Evolutionary conservation across 2,888 invertebrate genomes (phyloP).

Genomic region (Drosophila peninsularis): DNA sequence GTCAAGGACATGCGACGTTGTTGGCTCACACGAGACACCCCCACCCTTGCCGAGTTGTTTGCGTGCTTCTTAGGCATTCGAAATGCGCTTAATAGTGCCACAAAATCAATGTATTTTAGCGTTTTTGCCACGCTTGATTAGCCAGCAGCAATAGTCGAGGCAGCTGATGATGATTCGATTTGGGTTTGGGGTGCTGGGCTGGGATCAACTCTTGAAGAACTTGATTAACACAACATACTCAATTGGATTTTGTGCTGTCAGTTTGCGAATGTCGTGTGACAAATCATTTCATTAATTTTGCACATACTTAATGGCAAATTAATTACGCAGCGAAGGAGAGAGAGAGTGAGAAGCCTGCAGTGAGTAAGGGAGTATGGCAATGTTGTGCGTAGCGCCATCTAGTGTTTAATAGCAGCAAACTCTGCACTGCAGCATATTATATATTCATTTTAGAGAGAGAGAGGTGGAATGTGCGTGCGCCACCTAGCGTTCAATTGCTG

Average conservation of each 20-base stretch:
- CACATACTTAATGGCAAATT: constrained; percentile 74
- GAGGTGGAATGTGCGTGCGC: constrained; percentile 24
- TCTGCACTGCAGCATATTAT: constrained; percentile 62
- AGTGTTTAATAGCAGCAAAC: constrained; percentile 17
- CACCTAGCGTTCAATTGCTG: constrained; percentile 37
- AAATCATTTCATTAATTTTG: constrained; percentile 79
- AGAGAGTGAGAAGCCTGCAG: not conserved
- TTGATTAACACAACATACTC: constrained; percentile 66
- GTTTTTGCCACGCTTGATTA: constrained; percentile 67
- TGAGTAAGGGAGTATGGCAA: not conserved
- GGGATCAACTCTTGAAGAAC: constrained; percentile 34
- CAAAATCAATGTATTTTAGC: constrained; percentile 79
- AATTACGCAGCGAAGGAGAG: constrained; percentile 52
- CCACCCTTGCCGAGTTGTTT: constrained; percentile 29
- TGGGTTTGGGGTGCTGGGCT: not conserved
- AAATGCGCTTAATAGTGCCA: constrained; percentile 73
- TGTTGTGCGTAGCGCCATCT: constrained; percentile 40
- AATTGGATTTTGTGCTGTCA: constrained; percentile 43
- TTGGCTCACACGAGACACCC: not conserved
- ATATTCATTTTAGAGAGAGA: constrained; percentile 56
- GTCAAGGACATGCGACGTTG: constrained; percentile 57
- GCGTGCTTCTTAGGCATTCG: constrained; percentile 69
- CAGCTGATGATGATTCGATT: not conserved
- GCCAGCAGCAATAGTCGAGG: constrained; percentile 7
- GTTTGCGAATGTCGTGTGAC: constrained; percentile 52